These are phyloP conservation scores for Esperia sulphurella DNA, from an alignment of 2,888 invertebrate genomes.

Conservation along the genomic window DNA sequence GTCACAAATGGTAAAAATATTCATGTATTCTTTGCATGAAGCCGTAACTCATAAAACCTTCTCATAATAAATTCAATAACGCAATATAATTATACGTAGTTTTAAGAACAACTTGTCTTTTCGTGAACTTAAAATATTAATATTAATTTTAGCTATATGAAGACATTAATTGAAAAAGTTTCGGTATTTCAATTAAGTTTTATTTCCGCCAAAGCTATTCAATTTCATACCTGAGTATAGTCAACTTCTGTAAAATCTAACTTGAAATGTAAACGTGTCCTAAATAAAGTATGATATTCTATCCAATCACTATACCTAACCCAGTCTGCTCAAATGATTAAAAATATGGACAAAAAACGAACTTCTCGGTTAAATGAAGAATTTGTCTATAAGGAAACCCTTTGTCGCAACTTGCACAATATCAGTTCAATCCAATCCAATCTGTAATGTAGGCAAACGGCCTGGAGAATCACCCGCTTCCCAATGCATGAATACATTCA, in stretches of 20 bases:
- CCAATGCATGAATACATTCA: conserved; percentile 3
- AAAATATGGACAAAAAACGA: too few species aligned
- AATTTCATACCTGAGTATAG: too few species aligned
- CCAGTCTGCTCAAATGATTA: too few species aligned
- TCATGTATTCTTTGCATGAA: background rate
- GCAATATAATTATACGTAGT: background rate
- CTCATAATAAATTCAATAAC: background rate
- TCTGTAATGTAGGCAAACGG: background rate
- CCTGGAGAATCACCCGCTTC: background rate
- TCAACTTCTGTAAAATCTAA: too few species aligned
- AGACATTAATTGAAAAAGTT: too few species aligned
- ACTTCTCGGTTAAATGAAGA: background rate
- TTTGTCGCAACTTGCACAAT: background rate
- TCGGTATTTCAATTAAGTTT: too few species aligned
- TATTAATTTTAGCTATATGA: too few species aligned
- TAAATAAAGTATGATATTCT: too few species aligned
- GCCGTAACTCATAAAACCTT: background rate
- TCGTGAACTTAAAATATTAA: too few species aligned
- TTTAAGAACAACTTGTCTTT: background rate
- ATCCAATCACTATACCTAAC: too few species aligned
- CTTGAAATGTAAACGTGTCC: too few species aligned
- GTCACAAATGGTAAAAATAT: background rate
- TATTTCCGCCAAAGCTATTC: too few species aligned
- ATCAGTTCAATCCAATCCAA: conserved; percentile 1
- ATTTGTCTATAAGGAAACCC: background rate